Evolutionary conservation across 2,797 vertebrate species (phyloP).

Genomic region (Calcarius lapponicus): DNA sequence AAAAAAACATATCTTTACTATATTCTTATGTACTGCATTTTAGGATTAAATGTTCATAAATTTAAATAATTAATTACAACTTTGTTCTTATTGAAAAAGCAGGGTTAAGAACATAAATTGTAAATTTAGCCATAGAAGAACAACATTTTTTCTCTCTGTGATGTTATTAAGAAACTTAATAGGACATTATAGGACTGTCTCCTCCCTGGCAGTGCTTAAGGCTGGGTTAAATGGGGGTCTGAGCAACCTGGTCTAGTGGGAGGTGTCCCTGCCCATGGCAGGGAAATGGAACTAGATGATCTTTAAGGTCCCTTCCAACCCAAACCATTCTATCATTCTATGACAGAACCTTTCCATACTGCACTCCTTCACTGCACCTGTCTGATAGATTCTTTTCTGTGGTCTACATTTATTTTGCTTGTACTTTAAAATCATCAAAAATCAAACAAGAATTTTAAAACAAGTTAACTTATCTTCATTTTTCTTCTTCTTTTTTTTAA

Average conservation of each 20-base stretch:
- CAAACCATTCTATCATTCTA: neutral
- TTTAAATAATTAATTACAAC: neutral
- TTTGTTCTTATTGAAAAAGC: neutral
- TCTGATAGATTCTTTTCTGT: neutral
- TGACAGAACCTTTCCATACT: neutral
- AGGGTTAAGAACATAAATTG: neutral
- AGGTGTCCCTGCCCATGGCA: neutral
- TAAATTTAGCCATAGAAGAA: neutral
- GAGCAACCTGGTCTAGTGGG: neutral
- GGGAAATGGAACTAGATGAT: neutral
- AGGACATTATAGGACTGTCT: too few relatives aligned
- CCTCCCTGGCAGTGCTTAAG: neutral
- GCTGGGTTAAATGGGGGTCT: neutral
- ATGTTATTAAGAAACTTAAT: neutral
- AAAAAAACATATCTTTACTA: neutral
- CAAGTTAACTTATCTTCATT: neutral
- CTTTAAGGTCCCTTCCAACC: neutral
- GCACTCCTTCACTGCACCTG: neutral
- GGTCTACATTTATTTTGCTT: neutral
- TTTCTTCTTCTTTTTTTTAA: neutral
- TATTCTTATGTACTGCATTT: neutral
- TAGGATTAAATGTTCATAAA: neutral
- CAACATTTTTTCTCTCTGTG: neutral
- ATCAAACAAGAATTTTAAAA: neutral
- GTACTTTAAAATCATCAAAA: neutral